Base-by-base conservation (phyloP, 2,888 invertebrate species). In the Tenthredo livida region DNA sequence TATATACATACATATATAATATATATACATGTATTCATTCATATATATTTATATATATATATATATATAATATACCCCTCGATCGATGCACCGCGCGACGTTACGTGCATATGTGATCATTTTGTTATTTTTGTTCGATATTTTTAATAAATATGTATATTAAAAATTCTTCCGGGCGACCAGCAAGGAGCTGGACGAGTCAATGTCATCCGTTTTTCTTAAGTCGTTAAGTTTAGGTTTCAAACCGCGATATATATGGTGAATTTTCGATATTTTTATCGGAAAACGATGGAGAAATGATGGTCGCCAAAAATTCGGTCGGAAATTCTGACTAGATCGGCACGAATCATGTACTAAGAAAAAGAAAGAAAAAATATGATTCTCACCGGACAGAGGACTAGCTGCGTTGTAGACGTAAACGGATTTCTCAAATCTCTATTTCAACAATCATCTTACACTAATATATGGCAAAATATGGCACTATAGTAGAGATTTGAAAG, bases 401-500 rank as follows among this genome's bases (percentile, higher is more conserved):
- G 73, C 73, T 67, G 33, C 33, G 12, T 73, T 12, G 25, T 73
- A 17, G 33, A 33, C 67, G 37, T 43, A 7, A 33, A 67, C 33
- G 67, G 67, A 67, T 33, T 67, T 33, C 33, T 5, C 67, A 67
- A 67, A 67, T 67, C 67, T 67, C 67, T 33, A 33, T 33, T 29
- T 67, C 10, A 67, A 67, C 33, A 33, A 67, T 67, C 33, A 67
- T 67, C 67, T 67, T 67, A 85, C 82, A 80, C 86, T 87, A 90
- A 86, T 89, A 86, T 89, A 90, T 90, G 90, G 89, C 90, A 89
- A 90, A 90, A 89, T 90, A 92, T 92, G 91, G 92, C 92, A 92
- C 91, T 85, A 85, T 40, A 43, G 83, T 43, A 61, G 83, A 33
- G 61, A 37, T 54, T 58, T 58, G 75, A 37, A 83, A 67, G 33